Evolutionary conservation across 2,888 invertebrate species (phyloP), one percentile per base, ranked within the genome.

Genomic region (Allacma fusca): DNA sequence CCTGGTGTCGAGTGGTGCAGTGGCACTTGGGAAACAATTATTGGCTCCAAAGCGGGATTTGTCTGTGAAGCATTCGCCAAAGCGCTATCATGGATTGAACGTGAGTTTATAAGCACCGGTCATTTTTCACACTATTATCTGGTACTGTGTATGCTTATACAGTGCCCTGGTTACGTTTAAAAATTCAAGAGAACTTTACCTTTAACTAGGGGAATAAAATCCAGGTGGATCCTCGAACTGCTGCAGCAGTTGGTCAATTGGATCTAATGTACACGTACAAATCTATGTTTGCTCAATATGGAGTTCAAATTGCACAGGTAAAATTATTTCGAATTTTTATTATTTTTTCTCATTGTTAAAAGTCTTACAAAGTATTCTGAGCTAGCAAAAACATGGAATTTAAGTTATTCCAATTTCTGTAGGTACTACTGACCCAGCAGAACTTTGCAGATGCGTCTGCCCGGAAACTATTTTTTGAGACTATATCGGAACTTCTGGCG

Each of bases 211-310:
- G 82, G 0, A 80, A 75, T n/a, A 83, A 83, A 78, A 80, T 81
- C 1, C 78, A 81, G n/a, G 50, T 84, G 79, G 96, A 96, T 85
- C 94, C 95, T 0, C 89, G 96, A 85, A 96, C 96, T 16, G 98
- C 98, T 1, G 99, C 99, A 0, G 99, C 99, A 0, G 97, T 97
- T 0, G 99, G 99, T 1, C 98, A 99, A 87, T 97, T 97, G 0
- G 98, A 98, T 77, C 91, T 99, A 19, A 99, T 99, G 98, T 96
- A 98, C 0, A 90, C 99, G 84, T 99, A 99, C 87, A 98, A 99
- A 86, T 97, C 98, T 71, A 97, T 99, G 96, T 99, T 99, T 88
- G 93, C 95, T 12, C 98, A 99, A 87, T 99, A 99, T 87, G 98
- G 98, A 73, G 96, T 99, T 62, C 96, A 97, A 88, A 95, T 98